Evolutionary conservation across 1,140 invertebrate genomes (phyloP).

Genomic region (Drosophila athabasca): DNA sequence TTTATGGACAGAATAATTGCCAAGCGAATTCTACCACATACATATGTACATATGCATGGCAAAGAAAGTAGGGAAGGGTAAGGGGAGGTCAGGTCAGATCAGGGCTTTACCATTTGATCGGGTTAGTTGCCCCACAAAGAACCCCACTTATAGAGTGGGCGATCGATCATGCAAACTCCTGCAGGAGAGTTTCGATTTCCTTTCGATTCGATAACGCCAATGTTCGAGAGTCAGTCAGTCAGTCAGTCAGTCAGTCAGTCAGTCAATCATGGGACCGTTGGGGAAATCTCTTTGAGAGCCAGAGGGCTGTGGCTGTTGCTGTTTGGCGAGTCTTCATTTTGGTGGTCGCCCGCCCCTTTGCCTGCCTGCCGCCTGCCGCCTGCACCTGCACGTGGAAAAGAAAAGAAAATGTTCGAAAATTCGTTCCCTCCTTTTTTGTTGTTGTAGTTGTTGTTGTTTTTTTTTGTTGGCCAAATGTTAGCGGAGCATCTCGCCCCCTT

Average conservation of each 20-base stretch:
- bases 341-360: slow-evolving; percentile 14
- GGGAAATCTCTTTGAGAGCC: slow-evolving; percentile 46
- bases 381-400: slow-evolving; percentile 35
- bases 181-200: too few relatives aligned
- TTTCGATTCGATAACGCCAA: background rate
- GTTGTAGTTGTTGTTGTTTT: too few relatives aligned
- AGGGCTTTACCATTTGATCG: too few relatives aligned
- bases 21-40: too few relatives aligned
- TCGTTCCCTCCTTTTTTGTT: slow-evolving; percentile 6
- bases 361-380: slow-evolving; percentile 8
- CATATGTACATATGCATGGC: too few relatives aligned
- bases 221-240: slow-evolving; percentile 20
- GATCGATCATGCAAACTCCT: too few relatives aligned
- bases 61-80: too few relatives aligned
- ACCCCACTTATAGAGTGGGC: too few relatives aligned
- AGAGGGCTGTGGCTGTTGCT: slow-evolving; percentile 35
- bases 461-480: slow-evolving; percentile 45
- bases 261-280: slow-evolving; percentile 36
- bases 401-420: slow-evolving; percentile 66
- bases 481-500: slow-evolving; percentile 21
- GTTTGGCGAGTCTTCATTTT: slow-evolving; percentile 19
- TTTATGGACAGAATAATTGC: too few relatives aligned
- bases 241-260: slow-evolving; percentile 34
- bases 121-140: too few relatives aligned
- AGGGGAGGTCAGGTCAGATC: too few relatives aligned